These are phyloP conservation scores for Chelon auratus DNA, from an alignment of 2,797 vertebrate species.

Conservation along the genomic window DNA sequence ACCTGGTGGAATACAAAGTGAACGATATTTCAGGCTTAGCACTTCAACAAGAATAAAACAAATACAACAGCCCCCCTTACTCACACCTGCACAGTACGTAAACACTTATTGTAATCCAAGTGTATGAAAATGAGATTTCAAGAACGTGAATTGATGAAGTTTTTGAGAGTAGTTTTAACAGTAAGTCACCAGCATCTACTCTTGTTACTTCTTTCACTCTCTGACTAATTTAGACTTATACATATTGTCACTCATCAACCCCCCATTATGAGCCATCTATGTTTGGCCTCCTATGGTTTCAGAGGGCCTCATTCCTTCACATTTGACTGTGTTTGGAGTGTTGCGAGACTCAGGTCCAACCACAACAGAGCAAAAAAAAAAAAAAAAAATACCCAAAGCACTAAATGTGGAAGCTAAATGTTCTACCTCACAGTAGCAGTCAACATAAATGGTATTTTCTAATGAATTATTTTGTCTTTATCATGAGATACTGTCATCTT, in stretches of 20 bases:
- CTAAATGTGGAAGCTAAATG: conserved; percentile 12
- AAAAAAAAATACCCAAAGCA: conserved; percentile 31
- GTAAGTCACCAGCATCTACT: conserved; percentile 26
- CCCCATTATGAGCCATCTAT: conserved; percentile 60
- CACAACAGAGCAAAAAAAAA: conserved; percentile 19
- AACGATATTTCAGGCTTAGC: conserved; percentile 45
- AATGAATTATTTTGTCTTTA: not conserved
- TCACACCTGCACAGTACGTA: conserved; percentile 26
- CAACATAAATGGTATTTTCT: conserved; percentile 7
- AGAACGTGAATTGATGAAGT: not conserved
- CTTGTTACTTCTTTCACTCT: conserved; percentile 31
- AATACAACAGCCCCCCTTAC: conserved; percentile 43
- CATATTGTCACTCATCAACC: conserved; percentile 67
- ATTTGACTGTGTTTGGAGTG: conserved; percentile 60
- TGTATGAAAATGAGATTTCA: conserved; percentile 9
- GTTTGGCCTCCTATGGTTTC: conserved; percentile 65
- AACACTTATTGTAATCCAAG: conserved; percentile 3
- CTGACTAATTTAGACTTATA: conserved; percentile 43
- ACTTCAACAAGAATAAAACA: conserved; percentile 58
- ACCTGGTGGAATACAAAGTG: conserved; percentile 42
- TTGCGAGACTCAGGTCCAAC: conserved; percentile 52
- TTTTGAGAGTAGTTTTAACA: conserved; percentile 1
- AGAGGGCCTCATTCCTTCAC: conserved; percentile 61
- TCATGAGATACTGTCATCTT: not conserved
- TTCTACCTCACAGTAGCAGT: not conserved